Evolutionary conservation across 2,888 invertebrate genomes (phyloP).

Genomic region (Shargacucullia verbasci): DNA sequence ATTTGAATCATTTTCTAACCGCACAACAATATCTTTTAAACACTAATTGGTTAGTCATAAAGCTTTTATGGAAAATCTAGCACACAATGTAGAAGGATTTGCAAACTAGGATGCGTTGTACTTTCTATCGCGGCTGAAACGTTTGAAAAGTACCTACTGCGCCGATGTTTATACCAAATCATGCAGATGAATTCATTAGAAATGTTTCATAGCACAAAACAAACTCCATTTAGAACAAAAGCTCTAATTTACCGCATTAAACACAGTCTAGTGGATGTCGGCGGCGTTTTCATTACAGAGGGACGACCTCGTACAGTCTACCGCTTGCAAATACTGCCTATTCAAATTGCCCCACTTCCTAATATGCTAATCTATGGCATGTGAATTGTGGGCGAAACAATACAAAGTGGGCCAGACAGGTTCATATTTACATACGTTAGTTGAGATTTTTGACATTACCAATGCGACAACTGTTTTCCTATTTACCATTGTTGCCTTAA

Average conservation of each 20-base stretch:
- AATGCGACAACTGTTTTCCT: conserved; percentile 56
- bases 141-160: conserved; percentile 10
- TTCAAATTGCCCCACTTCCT: conserved; percentile 83
- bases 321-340: conserved; percentile 62
- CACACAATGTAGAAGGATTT: conserved; percentile 2
- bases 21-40: too few relatives aligned
- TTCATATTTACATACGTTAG: conserved; percentile 72
- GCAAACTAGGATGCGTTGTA: conserved; percentile 29
- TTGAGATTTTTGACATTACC: conserved; percentile 69
- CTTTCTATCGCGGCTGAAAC: conserved; percentile 29
- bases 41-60: too few relatives aligned
- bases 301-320: conserved; percentile 52
- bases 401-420: conserved; percentile 74
- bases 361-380: conserved; percentile 83
- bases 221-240: conserved; percentile 52
- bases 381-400: conserved; percentile 82
- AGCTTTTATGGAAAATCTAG: too few relatives aligned
- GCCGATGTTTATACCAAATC: conserved; percentile 28
- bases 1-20: too few relatives aligned
- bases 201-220: conserved; percentile 36
- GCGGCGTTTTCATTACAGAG: conserved; percentile 54
- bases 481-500: conserved; percentile 50
- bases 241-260: conserved; percentile 54
- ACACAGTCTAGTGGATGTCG: conserved; percentile 46
- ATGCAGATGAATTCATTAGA: conserved; percentile 38